Conservation (phyloP, 2,888 invertebrate genomes). For the Aradus depressus region DNA sequence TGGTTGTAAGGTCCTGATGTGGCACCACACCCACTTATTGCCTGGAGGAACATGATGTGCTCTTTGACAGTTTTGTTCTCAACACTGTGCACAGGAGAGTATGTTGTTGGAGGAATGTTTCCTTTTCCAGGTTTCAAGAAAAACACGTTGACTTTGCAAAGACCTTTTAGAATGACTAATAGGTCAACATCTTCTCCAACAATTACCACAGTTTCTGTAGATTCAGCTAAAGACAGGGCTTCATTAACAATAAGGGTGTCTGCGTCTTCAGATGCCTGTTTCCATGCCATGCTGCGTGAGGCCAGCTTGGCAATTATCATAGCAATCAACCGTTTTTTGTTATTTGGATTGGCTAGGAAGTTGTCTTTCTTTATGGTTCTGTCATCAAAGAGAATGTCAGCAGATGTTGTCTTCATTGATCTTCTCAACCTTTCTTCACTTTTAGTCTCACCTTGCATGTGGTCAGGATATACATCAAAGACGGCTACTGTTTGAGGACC, state of each 20-base stretch:
- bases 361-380: neutral
- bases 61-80: too few relatives aligned
- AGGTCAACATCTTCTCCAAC: constrained; percentile 5
- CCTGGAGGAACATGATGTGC: too few relatives aligned
- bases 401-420: neutral
- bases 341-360: constrained; percentile 1
- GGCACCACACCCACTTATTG: too few relatives aligned
- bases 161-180: constrained; percentile 2
- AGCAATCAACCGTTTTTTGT: constrained; percentile 1
- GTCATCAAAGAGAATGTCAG: neutral
- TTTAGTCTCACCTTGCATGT: neutral
- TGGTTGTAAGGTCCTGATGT: too few relatives aligned
- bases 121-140: constrained; percentile 6
- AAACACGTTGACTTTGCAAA: neutral
- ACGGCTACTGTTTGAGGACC: neutral
- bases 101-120: too few relatives aligned
- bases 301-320: neutral
- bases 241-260: constrained; percentile 4
- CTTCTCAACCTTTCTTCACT: neutral
- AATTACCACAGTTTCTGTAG: neutral
- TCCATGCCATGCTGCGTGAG: neutral
- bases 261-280: constrained; percentile 7
- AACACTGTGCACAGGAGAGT: too few relatives aligned
- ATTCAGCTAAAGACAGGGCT: neutral
- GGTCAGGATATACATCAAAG: constrained; percentile 10